A percentile compares a stretch with the other conserved stretches of the same genome.
Conservation (phyloP, 2,113 vertebrate species). For the Boleophthalmus pectinirostris region DNA sequence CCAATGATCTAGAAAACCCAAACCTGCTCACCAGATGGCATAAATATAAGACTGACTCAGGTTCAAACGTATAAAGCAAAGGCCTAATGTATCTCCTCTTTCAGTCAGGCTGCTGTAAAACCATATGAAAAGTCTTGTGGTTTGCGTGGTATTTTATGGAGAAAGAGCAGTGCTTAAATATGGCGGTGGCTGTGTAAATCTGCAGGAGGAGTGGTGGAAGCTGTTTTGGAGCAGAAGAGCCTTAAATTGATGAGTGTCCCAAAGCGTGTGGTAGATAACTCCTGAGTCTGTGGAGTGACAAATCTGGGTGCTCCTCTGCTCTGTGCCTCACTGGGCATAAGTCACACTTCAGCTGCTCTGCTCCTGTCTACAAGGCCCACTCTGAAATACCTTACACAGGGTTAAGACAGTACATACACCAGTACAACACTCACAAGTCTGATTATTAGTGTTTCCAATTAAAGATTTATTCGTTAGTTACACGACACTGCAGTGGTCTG, state of each 20-base stretch:
- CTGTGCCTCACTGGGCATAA: neutral
- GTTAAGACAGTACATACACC: neutral
- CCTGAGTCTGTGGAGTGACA: neutral
- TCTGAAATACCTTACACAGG: neutral
- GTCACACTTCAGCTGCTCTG: neutral
- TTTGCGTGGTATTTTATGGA: neutral
- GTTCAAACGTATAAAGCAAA: neutral
- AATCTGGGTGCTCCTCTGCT: neutral
- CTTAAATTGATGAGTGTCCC: slow-evolving; percentile 8
- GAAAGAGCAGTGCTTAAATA: slow-evolving; percentile 1
- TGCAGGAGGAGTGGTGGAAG: neutral
- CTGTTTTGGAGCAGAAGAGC: slow-evolving; percentile 3
- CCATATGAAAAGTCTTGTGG: neutral
- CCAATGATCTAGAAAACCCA: no score
- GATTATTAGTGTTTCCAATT: no score
- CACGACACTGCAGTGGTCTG: no score
- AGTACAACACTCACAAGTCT: no score
- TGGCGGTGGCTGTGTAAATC: neutral
- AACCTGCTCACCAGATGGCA: no score
- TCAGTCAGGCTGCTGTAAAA: neutral
- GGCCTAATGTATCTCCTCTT: neutral
- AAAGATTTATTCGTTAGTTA: no score
- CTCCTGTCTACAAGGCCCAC: neutral
- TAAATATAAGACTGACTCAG: no score
- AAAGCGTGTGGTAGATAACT: slow-evolving; percentile 3